Evolutionary conservation across 2,888 invertebrate species (phyloP).

Genomic region (Calameuta pallipes): DNA sequence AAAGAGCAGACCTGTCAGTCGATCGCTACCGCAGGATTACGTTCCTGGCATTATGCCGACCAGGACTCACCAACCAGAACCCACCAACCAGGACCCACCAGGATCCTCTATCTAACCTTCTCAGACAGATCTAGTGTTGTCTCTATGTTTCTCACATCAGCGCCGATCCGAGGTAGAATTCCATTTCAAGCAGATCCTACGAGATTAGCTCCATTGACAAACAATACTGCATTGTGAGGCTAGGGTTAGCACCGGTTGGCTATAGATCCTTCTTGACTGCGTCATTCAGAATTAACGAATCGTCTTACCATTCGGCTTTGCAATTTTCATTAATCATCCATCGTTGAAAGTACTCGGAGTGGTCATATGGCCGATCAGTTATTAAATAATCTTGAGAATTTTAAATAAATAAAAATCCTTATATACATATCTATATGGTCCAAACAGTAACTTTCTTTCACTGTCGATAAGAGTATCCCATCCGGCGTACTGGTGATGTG

Average conservation of each 20-base stretch:
- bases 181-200: constrained; percentile 32
- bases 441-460: too few species aligned
- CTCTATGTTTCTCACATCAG: constrained; percentile 17
- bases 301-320: too few species aligned
- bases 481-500: too few species aligned
- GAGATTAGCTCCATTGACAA: constrained; percentile 47
- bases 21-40: constrained; percentile 44
- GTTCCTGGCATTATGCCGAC: constrained; percentile 37
- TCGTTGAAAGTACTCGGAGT: too few species aligned
- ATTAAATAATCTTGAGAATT: too few species aligned
- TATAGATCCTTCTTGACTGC: too few species aligned
- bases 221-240: constrained; percentile 41
- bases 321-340: too few species aligned
- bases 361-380: too few species aligned
- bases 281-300: too few species aligned
- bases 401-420: too few species aligned
- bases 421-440: too few species aligned
- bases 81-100: background rate
- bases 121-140: constrained; percentile 13
- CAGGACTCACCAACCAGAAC: constrained; percentile 1
- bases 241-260: constrained; percentile 8
- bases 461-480: too few species aligned
- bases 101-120: background rate
- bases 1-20: constrained; percentile 26
- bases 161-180: constrained; percentile 38